phyloP scores from a whole-genome alignment of 1,140 invertebrate species.

The Sitophilus oryzae region DNA sequence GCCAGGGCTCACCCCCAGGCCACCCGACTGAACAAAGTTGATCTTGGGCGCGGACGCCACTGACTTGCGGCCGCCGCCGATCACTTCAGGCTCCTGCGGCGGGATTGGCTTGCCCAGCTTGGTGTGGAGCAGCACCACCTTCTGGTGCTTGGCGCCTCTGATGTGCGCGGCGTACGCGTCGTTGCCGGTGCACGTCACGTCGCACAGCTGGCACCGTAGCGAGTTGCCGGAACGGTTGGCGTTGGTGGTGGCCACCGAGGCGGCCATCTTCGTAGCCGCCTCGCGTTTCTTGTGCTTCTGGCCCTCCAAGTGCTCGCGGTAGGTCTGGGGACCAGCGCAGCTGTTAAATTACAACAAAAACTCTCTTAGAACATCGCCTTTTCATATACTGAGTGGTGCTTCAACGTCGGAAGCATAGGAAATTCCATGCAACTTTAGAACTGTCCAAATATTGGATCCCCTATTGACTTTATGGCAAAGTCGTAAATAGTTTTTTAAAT shows the following conservation, averaged over 20 bases:
- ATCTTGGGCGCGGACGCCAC: slow-evolving; percentile 76
- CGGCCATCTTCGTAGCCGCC: slow-evolving; percentile 73
- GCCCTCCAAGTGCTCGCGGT: slow-evolving; percentile 94
- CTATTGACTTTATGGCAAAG: too few relatives aligned
- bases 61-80: slow-evolving; percentile 50
- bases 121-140: slow-evolving; percentile 89
- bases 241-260: slow-evolving; percentile 48
- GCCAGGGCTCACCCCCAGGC: slow-evolving; percentile 54
- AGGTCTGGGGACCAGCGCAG: slow-evolving; percentile 63
- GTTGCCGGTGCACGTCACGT: slow-evolving; percentile 89
- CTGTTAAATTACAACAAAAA: too few relatives aligned
- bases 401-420: too few relatives aligned
- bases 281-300: slow-evolving; percentile 99
- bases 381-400: too few relatives aligned
- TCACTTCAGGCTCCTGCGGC: slow-evolving; percentile 84
- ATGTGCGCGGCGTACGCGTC: slow-evolving; percentile 98
- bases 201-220: slow-evolving; percentile 85
- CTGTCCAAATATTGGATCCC: too few relatives aligned
- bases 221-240: slow-evolving; percentile 62
- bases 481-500: too few relatives aligned
- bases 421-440: too few relatives aligned
- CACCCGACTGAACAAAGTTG: slow-evolving; percentile 80
- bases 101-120: slow-evolving; percentile 97
- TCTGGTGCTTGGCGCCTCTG: slow-evolving; percentile 95
- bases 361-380: too few relatives aligned